Evolutionary conservation across 2,797 vertebrate species (phyloP).

Genomic region (Poecile montanus): DNA sequence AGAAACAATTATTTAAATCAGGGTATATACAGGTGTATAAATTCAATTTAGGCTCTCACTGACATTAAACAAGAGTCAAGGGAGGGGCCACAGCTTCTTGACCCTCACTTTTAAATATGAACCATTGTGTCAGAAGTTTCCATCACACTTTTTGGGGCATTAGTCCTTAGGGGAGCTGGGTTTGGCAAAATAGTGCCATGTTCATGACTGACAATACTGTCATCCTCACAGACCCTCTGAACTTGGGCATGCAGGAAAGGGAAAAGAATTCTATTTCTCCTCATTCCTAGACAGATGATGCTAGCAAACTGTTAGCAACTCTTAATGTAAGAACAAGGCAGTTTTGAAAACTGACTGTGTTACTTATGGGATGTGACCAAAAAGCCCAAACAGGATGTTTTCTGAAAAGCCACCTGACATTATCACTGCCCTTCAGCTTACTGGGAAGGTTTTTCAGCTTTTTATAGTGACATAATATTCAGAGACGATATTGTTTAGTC

Average conservation of each 20-base stretch:
- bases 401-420: background rate
- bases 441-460: background rate
- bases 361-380: background rate
- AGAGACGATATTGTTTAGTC: background rate
- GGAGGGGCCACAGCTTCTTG: background rate
- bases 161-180: background rate
- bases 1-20: background rate
- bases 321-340: background rate
- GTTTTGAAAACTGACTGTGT: background rate
- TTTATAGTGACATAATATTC: background rate
- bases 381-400: background rate
- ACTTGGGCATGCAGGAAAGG: background rate
- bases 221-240: background rate
- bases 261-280: background rate
- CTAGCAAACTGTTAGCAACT: background rate
- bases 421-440: background rate
- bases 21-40: background rate
- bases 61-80: background rate
- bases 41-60: background rate
- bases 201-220: fast-evolving
- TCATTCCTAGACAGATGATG: background rate
- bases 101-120: background rate
- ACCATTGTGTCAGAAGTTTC: background rate
- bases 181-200: background rate
- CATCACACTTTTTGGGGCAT: background rate